These are phyloP conservation scores for Tillus elongatus DNA, from an alignment of 2,888 invertebrate genomes.

Conservation along the genomic window DNA sequence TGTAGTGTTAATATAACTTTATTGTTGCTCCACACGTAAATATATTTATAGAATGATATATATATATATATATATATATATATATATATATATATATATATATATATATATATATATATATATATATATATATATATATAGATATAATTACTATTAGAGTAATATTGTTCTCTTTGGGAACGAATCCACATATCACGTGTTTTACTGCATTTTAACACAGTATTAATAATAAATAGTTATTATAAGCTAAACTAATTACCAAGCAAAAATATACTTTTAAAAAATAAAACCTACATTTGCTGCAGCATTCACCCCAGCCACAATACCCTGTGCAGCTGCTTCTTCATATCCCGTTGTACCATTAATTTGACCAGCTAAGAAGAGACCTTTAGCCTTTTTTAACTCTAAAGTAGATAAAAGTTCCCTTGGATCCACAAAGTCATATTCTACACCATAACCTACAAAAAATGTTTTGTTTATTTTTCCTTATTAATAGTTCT, in stretches of 20 bases:
- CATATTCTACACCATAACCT: conserved; percentile 80
- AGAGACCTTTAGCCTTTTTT: conserved; percentile 58
- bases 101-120: too few species aligned
- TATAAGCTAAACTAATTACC: background rate
- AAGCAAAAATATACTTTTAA: background rate
- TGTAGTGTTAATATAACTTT: too few species aligned
- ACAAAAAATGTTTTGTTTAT: conserved; percentile 12
- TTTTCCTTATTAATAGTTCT: too few species aligned
- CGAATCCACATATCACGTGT: too few species aligned
- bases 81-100: too few species aligned
- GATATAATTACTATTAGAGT: too few species aligned
- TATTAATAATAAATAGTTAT: background rate
- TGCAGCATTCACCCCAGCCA: conserved; percentile 74
- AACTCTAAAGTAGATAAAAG: conserved; percentile 65
- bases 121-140: too few species aligned
- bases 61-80: too few species aligned
- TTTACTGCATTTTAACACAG: too few species aligned
- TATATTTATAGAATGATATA: too few species aligned
- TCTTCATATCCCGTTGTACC: conserved; percentile 90
- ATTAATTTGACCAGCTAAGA: conserved; percentile 86
- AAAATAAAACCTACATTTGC: conserved; percentile 42
- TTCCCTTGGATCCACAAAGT: conserved; percentile 79
- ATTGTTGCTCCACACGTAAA: too few species aligned
- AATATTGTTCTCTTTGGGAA: too few species aligned
- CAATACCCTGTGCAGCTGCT: conserved; percentile 79